Percentiles rank a stretch among this genome's conserved stretches.
Evolutionary conservation across 2,797 vertebrate species (phyloP).

Genomic region (Paedocypris micromegethes): DNA sequence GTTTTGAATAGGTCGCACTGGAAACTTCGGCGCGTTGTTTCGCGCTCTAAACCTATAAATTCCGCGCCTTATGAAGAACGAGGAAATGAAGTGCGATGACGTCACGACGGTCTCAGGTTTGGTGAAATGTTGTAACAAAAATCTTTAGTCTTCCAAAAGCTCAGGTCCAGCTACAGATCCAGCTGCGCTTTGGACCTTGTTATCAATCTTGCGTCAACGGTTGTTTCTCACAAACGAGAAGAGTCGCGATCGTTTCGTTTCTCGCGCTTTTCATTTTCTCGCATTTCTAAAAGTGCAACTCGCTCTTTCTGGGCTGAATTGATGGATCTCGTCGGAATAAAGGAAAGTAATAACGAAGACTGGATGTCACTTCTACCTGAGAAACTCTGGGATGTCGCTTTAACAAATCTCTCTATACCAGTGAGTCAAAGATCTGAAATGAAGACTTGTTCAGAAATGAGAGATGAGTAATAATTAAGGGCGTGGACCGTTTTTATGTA

Average conservation of each 20-base stretch:
- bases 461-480: too few relatives aligned
- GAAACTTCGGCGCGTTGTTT: too few relatives aligned
- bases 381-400: slow-evolving; percentile 76
- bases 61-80: background rate
- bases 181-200: slow-evolving; percentile 6
- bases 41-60: too few relatives aligned
- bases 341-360: slow-evolving; percentile 50
- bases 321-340: slow-evolving; percentile 49
- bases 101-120: background rate
- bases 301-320: background rate
- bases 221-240: background rate
- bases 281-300: background rate
- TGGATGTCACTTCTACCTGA: slow-evolving; percentile 84
- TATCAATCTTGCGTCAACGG: slow-evolving; percentile 16
- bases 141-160: background rate
- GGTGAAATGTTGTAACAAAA: background rate
- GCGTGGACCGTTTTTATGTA: too few relatives aligned
- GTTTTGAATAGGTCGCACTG: too few relatives aligned
- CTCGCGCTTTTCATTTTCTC: background rate
- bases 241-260: slow-evolving; percentile 7
- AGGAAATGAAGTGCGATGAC: slow-evolving; percentile 13
- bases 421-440: slow-evolving; percentile 54
- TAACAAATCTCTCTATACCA: slow-evolving; percentile 80
- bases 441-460: background rate
- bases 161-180: background rate